These are phyloP conservation scores for Liopterus haemorrhoidalis DNA, from an alignment of 2,888 invertebrate genomes.

Conservation along the genomic window DNA sequence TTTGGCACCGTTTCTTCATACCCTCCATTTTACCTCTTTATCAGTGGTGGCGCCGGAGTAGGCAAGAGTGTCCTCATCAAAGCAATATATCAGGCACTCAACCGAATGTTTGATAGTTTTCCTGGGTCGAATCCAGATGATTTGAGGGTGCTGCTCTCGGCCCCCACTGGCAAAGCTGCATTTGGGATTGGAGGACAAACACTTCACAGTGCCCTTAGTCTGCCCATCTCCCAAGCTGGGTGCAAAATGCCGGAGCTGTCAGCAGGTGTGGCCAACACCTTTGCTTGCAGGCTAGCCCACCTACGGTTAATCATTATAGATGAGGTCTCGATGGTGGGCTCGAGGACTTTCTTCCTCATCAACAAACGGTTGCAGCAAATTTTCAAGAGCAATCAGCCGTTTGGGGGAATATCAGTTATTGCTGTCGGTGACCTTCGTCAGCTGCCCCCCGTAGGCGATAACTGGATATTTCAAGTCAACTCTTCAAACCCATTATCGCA, in stretches of 20 bases:
- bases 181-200: slow-evolving; percentile 33
- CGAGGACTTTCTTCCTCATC: slow-evolving; percentile 30
- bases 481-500: slow-evolving; percentile 2
- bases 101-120: slow-evolving; percentile 26
- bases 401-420: slow-evolving; percentile 38
- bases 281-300: slow-evolving; percentile 19
- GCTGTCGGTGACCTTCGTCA: slow-evolving; percentile 39
- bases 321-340: slow-evolving; percentile 38
- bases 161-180: slow-evolving; percentile 34
- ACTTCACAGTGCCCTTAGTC: slow-evolving; percentile 32
- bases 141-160: slow-evolving; percentile 29
- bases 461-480: slow-evolving; percentile 26
- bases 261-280: slow-evolving; percentile 17
- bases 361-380: slow-evolving; percentile 37
- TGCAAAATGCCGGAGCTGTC: background rate
- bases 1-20: background rate
- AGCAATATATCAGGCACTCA: slow-evolving; percentile 32
- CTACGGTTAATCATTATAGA: slow-evolving; percentile 35
- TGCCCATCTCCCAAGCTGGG: too few species aligned
- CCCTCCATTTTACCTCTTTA: slow-evolving; percentile 29
- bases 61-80: slow-evolving; percentile 35
- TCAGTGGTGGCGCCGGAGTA: slow-evolving; percentile 35
- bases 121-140: slow-evolving; percentile 28
- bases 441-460: slow-evolving; percentile 36
- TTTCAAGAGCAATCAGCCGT: slow-evolving; percentile 30